phyloP scores from a whole-genome alignment of 2,888 invertebrate genomes.

The Harpagoxenus sublaevis region DNA sequence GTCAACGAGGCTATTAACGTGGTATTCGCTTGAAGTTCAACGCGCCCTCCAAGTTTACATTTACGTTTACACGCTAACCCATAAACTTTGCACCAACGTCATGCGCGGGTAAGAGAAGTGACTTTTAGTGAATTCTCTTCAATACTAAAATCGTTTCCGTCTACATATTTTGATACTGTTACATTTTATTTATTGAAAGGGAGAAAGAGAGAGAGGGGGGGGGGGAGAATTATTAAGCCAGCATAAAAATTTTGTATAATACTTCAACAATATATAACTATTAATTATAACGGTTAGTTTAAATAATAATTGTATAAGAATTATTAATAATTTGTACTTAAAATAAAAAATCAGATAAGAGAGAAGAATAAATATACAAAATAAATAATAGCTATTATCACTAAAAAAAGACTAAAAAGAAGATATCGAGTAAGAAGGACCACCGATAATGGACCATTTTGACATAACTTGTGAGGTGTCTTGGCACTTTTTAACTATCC shows the following conservation, averaged over 20 bases:
- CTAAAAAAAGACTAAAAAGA: not conserved
- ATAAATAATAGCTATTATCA: not conserved
- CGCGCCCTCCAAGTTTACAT: conserved; percentile 20
- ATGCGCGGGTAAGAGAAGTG: not conserved
- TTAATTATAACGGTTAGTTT: not conserved
- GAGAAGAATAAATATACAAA: not conserved
- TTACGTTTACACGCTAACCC: conserved; percentile 28
- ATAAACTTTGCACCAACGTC: conserved; percentile 29
- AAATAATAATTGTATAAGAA: not conserved
- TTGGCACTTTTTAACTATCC: conserved; percentile 31
- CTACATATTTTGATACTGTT: not conserved
- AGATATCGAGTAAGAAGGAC: not conserved
- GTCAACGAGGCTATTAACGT: conserved; percentile 52
- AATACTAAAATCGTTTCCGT: not conserved
- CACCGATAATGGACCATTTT: conserved; percentile 54
- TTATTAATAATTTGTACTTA: conserved; percentile 6
- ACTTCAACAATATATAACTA: not conserved
- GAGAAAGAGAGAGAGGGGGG: not conserved
- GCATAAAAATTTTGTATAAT: not conserved
- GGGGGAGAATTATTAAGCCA: not conserved
- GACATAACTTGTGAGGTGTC: conserved; percentile 50
- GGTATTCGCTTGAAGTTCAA: conserved; percentile 29
- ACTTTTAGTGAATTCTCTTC: not conserved
- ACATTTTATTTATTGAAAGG: not conserved
- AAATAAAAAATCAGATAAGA: not conserved